Base-by-base conservation (phyloP, 2,888 invertebrate species). In the Apamea anceps region DNA sequence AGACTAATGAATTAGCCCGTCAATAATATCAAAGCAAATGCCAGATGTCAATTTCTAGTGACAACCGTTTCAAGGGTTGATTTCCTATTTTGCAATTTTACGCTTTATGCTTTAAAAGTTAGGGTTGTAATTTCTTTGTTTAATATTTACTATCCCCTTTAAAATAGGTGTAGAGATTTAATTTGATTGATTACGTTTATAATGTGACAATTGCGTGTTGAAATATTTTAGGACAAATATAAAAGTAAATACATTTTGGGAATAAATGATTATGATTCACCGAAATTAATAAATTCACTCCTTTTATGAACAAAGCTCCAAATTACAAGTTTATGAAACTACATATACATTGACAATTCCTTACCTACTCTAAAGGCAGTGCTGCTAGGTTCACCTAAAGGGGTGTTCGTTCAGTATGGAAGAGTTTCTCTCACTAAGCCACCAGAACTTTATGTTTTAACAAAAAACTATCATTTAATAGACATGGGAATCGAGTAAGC, bases 1-100 rank as follows among this genome's bases (percentile, higher is more conserved):
- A 88, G 89, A 90, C 92, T 93, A 94, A 95, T 95, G 93, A 95
- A 95, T 95, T 95, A 95, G 91, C 92, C 93, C 92, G 93, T 95
- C 95, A 95, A 94, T 95, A 93, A 93, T 94, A 94, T 94, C 93
- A 94, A 95, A 95, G 94, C 93, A 92, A 91, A 93, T 93, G 93
- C 93, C 94, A 94, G 93, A 94, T 95, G 95, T 95, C 95, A 95
- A 94, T 93, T 94, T 93, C 89, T 87, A 94, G 93, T 93, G 93
- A 94, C 92, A 88, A 92, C 90, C 91, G 92, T 92, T 91, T 92
- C 92, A 92, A 93, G 93, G 92, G 93, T 92, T 88, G 86, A 81
- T 83, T 83, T 70, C 37, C 68, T 78, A 68, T 81, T 80, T 57
- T 21, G 7, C 74, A 71, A 89, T 71, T 88, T 89, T 79, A 81